Percentiles rank a stretch among this genome's conserved stretches.
Conservation (phyloP, 2,888 invertebrate genomes). For the Drosophila austrosaltans region DNA sequence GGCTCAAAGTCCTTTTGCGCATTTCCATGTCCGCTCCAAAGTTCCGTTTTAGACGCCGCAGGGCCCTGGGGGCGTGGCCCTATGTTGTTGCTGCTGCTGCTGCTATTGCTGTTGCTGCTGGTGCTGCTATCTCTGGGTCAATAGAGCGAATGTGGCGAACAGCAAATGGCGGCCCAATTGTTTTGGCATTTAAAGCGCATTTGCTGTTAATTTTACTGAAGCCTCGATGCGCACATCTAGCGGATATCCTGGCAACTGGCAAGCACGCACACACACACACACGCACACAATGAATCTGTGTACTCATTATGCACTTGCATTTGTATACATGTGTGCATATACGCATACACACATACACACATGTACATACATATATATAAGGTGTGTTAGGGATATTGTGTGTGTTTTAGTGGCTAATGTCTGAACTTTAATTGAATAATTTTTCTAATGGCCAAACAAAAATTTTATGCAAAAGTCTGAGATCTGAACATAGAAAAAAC, state of each 20-base stretch:
- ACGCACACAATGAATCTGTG: slow-evolving; percentile 21
- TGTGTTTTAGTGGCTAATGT: slow-evolving; percentile 50
- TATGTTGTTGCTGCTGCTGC: slow-evolving; percentile 1
- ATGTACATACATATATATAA: slow-evolving; percentile 24
- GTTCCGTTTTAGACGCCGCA: slow-evolving; percentile 51
- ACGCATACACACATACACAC: slow-evolving; percentile 18
- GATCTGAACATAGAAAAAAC: slow-evolving; percentile 14
- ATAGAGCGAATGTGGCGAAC: slow-evolving; percentile 62
- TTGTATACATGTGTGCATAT: slow-evolving; percentile 15
- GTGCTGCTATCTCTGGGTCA: slow-evolving; percentile 56
- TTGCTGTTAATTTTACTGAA: slow-evolving; percentile 76
- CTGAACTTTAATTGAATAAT: slow-evolving; percentile 78
- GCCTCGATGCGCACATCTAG: slow-evolving; percentile 63
- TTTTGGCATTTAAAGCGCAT: slow-evolving; percentile 73
- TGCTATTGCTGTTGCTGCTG: not conserved
- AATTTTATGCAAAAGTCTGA: slow-evolving; percentile 69
- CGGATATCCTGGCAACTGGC: slow-evolving; percentile 20
- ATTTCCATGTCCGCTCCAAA: slow-evolving; percentile 53
- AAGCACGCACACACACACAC: slow-evolving; percentile 7
- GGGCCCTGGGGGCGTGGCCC: slow-evolving; percentile 17
- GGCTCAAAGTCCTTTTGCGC: slow-evolving; percentile 20
- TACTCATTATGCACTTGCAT: slow-evolving; percentile 74
- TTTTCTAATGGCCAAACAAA: slow-evolving; percentile 78
- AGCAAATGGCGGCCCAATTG: slow-evolving; percentile 56
- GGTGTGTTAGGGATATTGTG: slow-evolving; percentile 3